Evolutionary conservation across 23 tunicate genomes (phyloP), one percentile per base, ranked within the genome.

Genomic region (Diplosoma virens): DNA sequence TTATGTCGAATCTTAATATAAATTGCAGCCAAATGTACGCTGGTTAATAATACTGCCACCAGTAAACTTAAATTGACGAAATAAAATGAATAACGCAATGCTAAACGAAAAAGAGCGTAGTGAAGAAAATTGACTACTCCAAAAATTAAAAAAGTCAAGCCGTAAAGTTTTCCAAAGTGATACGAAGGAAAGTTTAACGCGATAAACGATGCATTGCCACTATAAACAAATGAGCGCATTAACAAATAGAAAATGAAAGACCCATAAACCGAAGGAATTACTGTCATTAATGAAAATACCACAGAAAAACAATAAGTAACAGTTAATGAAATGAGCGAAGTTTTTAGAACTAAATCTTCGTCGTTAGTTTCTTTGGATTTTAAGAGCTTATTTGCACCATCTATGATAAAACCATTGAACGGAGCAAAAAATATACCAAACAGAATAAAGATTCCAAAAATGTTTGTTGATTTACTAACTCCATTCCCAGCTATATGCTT

Each of bases 141-240:
- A 7, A 63, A 73, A 14, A 65, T 65, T 25, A 65, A 36, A 27
- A 64, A 29, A 2, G 59, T 36, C 1, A 78, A 25, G 0, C 83
- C 83, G 47, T 30, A 78, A 28, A 78, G 61, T 47, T 64, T 64
- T 2, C 83, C 83, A 64, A 78, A 78, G 41, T 78, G 83, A 45
- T 78, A 20, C 20, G 18, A 24, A 20, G 83, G 83, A 47, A 78
- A 78, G 24, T 41, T 30, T 4, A 78, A 26, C 22, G 74, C 37
- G 23, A 78, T 11, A 47, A 78, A 78, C 21, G 73, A 45, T 9
- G 83, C 41, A 30, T 28, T 45, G 26, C 83, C 83, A 26, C 83
- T 74, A 33, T 29, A 65, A 0, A 78, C 25, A 21, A 78, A 78
- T 0, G 61, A 26, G 5, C 74, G 37, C 4, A 33, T 21, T 11